Evolutionary conservation across 2,113 vertebrate genomes (phyloP), one percentile per base, ranked within the genome.

Genomic region (Bambusicola thoracicus): DNA sequence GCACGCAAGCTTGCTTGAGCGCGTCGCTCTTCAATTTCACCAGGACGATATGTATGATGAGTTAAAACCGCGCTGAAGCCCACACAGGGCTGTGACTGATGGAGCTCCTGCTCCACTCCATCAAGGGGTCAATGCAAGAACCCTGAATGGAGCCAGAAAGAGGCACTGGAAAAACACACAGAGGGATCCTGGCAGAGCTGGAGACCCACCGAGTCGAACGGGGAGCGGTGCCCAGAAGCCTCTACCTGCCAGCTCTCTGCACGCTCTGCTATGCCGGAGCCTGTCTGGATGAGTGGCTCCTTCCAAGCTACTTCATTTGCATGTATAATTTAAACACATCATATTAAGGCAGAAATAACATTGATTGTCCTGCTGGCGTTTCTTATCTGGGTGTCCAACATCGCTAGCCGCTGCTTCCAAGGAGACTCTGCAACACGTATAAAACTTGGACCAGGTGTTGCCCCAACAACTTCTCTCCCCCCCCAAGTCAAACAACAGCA

Each of bases 301-400:
- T 73, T 82, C 32, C 3, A 19, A 63, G 43, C 12, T 82, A 67
- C 0, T 55, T 32, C 4, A 75, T 29, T 73, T 79, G 38, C 43
- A 40, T 4, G 11, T 53, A 29, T 34, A 68, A 83, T 19, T 75
- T n/a, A 90, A 77, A 78, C 38, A 59, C 2, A 3, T 13, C 19
- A 6, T 20, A 70, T 30, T 34, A 69, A 51, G 30, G 22, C 7
- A 1, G 1, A 78, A 93, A 55, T 22, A 76, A 2, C 14, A 86
- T 24, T 77, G 66, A 68, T 25, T 51, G 46, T 58, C 48, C 72
- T 73, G 40, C 44, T 65, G 25, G 48, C 38, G 55, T 55, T 67
- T 59, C 53, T 78, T 41, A 85, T 44, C 83, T 38, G 85, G 41
- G 4, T 91, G 75, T 68, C 29, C 58, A 83, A 95, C 81, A 91